phyloP scores from a whole-genome alignment of 2,113 vertebrate genomes.

The Eira barbara region DNA sequence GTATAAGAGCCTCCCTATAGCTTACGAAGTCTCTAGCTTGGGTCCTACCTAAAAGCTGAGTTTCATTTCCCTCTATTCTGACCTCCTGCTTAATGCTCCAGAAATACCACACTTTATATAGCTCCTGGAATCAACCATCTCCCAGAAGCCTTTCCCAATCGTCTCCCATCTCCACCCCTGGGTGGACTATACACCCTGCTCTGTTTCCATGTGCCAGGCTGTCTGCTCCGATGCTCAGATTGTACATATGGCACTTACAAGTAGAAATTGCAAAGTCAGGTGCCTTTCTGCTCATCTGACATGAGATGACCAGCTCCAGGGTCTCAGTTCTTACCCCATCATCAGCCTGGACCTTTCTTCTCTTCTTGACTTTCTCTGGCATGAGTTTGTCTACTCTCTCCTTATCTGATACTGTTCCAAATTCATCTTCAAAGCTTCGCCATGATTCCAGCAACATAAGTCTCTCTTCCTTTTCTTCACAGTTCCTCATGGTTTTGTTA shows the following conservation, averaged over 20 bases:
- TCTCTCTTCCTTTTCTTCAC: slow-evolving; percentile 97
- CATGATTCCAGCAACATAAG: slow-evolving; percentile 98
- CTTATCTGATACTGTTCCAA: slow-evolving; percentile 83
- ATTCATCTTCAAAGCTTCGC: slow-evolving; percentile 92
- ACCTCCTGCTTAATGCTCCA: neutral
- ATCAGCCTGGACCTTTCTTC: slow-evolving; percentile 96
- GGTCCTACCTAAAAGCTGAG: neutral
- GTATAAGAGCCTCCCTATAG: neutral
- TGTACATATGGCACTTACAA: neutral
- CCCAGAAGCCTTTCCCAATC: neutral
- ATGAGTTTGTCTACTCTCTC: slow-evolving; percentile 94
- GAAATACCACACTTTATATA: neutral
- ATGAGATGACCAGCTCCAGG: fast-evolving
- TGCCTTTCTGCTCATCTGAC: neutral
- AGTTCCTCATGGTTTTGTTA: slow-evolving; percentile 93
- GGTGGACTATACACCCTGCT: neutral
- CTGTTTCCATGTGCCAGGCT: neutral
- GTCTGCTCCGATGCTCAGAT: neutral
- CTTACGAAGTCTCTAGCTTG: neutral
- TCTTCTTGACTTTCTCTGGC: slow-evolving; percentile 99
- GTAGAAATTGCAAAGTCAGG: neutral
- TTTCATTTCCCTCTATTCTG: neutral
- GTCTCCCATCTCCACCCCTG: neutral
- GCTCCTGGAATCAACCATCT: neutral
- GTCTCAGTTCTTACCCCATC: slow-evolving; percentile 91